Base-by-base conservation (phyloP, 2,888 invertebrate genomes). In the Tetragonisca angustula region DNA sequence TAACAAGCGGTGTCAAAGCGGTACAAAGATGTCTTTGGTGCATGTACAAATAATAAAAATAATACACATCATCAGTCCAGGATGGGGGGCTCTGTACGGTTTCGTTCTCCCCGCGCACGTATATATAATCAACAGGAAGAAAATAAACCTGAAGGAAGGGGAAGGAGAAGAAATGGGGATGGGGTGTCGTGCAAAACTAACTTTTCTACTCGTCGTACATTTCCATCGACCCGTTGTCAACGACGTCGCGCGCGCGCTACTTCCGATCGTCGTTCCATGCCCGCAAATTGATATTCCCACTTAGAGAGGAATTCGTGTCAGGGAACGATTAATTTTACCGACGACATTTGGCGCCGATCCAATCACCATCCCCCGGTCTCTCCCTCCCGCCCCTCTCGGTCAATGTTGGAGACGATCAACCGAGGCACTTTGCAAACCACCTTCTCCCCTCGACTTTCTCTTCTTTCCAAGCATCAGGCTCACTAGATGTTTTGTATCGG, bases 291-390 rank as follows among this genome's bases (percentile, higher is more conserved):
- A 90, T 91, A 91, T 92, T 92, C 91, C 92, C 92, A 91, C 92
- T 92, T 91, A 90, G 90, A 87, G 89, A 88, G 91, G 92, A 92
- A 92, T 92, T 92, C 91, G 93, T 92, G 92, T 93, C 92, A 91
- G 90, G 90, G 90, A 92, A 89, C 92, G 92, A 93, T 93, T 92
- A 93, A 92, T 92, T 92, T 92, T 90, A 92, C 92, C 91, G 90
- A 87, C 89, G 90, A 91, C 90, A 91, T 92, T 93, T 92, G 92
- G 92, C 92, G 54, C 59, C 24, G 69, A 78, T 86, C 92, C 92
- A 92, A 90, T 85, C 84, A 82, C 83, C 83, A 83, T 65, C 72
- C 62, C 62, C 11, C 21, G 27, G 2, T 19, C 9, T 0, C 24
- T 4, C 24, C n/a, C n/a, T 5, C n/a, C n/a, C n/a, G 2, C 5